Evolutionary conservation across 2,888 invertebrate species (phyloP), one percentile per base, ranked within the genome.

Genomic region (Catocala sponsa): DNA sequence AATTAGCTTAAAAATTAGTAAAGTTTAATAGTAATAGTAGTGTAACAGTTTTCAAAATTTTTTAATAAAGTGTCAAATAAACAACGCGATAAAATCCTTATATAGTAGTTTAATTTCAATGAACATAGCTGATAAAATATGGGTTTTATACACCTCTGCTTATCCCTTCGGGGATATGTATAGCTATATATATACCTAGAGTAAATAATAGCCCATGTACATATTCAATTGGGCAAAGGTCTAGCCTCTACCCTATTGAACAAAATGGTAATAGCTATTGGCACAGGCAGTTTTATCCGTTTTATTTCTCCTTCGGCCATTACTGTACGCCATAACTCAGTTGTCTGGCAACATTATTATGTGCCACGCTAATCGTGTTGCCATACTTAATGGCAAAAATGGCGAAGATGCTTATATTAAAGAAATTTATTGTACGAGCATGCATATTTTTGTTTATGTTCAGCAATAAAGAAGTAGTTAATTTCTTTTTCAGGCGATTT

Each of bases 291-390:
- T 75, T 72, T 67, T 67, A 69, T 75, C 68, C 68, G 38, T 65
- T 78, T 78, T 75, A 73, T 75, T 75, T 65, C 67, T 70, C 59
- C 57, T 63, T 55, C 55, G 65, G 72, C 78, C 74, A 79, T 86
- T 86, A 87, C 81, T 71, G 76, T 79, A 46, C 41, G 63, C 65
- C 53, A 71, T 77, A 78, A 77, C 65, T 73, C 66, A 75, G 83
- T 84, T 85, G 84, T 81, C 80, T 83, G 81, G 80, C 79, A 78
- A 81, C 80, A 81, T 84, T 83, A 84, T 83, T 76, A 76, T 77
- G 64, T 76, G 66, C 71, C 57, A 69, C 67, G 78, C 76, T 86
- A 84, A 85, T 84, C 81, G 79, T 77, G 85, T 84, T 81, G 80
- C 78, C 77, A 80, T 76, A 76, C 68, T 77, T 81, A 80, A 82